phyloP scores from a whole-genome alignment of 2,888 invertebrate genomes.

The Lepas anatifera region DNA sequence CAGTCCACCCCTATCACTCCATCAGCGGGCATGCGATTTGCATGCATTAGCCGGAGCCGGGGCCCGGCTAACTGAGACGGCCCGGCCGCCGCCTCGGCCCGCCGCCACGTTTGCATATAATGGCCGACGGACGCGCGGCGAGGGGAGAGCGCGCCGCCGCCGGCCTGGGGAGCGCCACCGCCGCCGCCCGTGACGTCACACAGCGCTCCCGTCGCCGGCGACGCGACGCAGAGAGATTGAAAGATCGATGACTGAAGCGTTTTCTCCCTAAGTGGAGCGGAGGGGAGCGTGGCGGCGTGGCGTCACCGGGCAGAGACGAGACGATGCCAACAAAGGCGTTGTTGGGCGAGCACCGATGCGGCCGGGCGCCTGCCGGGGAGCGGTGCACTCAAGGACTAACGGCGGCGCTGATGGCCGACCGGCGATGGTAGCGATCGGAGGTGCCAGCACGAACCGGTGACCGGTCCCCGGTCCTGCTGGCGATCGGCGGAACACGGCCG shows the following conservation, averaged over 20 bases:
- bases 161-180: no score
- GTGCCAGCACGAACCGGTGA: no score
- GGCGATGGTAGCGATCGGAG: no score
- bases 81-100: neutral
- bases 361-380: neutral
- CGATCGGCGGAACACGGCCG: no score
- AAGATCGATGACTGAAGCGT: conserved; percentile 11
- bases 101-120: conserved; percentile 1
- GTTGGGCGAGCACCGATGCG: neutral
- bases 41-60: neutral
- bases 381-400: neutral
- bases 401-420: neutral
- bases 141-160: no score
- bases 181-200: neutral
- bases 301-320: neutral
- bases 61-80: neutral
- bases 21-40: conserved; percentile 1
- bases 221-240: conserved; percentile 4
- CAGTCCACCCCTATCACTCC: conserved; percentile 5
- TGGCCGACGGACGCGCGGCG: neutral
- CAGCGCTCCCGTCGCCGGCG: neutral
- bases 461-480: no score
- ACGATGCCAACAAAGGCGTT: no score
- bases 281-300: conserved; percentile 5
- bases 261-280: conserved; percentile 11